These are phyloP conservation scores for Eptesicus fuscus DNA, from an alignment of 2,113 vertebrate species.

Conservation along the genomic window DNA sequence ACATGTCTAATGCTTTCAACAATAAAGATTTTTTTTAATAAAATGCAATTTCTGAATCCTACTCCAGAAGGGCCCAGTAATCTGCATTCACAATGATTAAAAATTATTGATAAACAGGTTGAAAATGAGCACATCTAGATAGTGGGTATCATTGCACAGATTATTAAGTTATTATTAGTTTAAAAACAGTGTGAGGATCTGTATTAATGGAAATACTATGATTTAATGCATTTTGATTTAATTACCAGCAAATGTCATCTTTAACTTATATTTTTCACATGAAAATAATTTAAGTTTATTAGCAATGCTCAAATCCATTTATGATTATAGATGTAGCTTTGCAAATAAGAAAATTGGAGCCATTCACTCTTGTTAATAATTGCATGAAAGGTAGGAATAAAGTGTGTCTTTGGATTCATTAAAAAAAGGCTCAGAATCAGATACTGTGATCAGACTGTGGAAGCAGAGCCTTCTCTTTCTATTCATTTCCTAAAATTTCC, in stretches of 20 bases:
- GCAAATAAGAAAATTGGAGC: neutral
- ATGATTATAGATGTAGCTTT: neutral
- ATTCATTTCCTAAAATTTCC: neutral
- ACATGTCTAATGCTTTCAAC: too few relatives aligned
- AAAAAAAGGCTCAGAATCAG: neutral
- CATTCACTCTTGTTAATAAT: neutral
- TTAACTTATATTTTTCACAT: neutral
- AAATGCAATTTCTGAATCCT: too few relatives aligned
- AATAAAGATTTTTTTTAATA: too few relatives aligned
- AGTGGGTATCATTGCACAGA: neutral
- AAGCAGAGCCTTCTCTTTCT: neutral
- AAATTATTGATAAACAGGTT: too few relatives aligned
- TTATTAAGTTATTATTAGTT: neutral
- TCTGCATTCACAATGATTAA: too few relatives aligned
- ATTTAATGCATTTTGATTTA: neutral
- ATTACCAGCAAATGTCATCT: neutral
- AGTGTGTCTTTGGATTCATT: neutral
- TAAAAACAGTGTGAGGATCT: neutral
- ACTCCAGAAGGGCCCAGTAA: too few relatives aligned
- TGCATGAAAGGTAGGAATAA: neutral
- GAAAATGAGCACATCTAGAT: too few relatives aligned
- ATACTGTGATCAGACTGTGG: neutral
- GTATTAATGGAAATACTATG: neutral
- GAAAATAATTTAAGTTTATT: neutral
- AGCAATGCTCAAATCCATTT: neutral